Percentiles rank a stretch among this genome's conserved stretches.
Conservation (phyloP, 2,888 invertebrate species). For the Acleris holmiana region DNA sequence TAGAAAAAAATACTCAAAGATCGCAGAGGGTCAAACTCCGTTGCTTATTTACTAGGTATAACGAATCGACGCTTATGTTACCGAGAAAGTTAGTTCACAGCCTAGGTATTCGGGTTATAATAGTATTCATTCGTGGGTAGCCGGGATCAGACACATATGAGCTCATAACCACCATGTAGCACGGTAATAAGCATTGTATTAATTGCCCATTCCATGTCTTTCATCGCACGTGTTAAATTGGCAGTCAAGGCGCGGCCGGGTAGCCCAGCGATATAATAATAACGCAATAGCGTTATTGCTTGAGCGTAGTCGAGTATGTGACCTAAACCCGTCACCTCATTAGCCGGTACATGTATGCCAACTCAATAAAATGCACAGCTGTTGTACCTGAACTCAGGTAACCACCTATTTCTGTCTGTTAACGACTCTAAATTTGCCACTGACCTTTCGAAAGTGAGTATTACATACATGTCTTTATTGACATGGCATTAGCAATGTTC, state of each 20-base stretch:
- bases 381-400: constrained; percentile 16
- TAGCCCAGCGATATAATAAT: constrained; percentile 42
- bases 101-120: too few species aligned
- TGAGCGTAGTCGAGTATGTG: constrained; percentile 47
- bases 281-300: constrained; percentile 24
- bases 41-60: too few species aligned
- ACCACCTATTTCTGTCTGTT: constrained; percentile 23
- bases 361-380: constrained; percentile 29
- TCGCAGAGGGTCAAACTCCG: too few species aligned
- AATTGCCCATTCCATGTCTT: constrained; percentile 34
- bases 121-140: too few species aligned
- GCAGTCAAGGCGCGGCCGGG: constrained; percentile 55
- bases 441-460: constrained; percentile 20
- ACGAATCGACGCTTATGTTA: too few species aligned
- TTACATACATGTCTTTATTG: constrained; percentile 1
- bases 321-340: constrained; percentile 62
- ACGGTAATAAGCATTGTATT: constrained; percentile 19
- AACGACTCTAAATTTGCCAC: constrained; percentile 16
- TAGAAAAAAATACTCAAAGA: too few species aligned
- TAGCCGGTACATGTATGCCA: constrained; percentile 41
- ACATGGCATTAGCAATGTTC: not conserved
- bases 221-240: constrained; percentile 54
- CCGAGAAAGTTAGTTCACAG: too few species aligned
- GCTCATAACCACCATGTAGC: constrained; percentile 2
- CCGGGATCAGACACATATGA: not conserved